Conservation (phyloP, 1,140 invertebrate species). For the Triops cancriformis region DNA sequence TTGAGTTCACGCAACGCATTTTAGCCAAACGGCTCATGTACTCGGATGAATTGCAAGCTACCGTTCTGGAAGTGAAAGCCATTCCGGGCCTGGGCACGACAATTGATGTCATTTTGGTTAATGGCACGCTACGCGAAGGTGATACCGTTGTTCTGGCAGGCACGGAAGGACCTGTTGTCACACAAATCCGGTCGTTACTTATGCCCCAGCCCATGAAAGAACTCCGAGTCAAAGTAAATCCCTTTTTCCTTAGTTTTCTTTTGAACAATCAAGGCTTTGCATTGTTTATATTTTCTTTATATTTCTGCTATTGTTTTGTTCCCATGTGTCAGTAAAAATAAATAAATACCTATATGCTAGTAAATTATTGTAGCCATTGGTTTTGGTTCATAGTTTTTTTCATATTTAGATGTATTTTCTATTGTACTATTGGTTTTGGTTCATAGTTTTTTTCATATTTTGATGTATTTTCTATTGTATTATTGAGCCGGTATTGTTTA, state of each 20-base stretch:
- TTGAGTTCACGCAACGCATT: slow-evolving; percentile 82
- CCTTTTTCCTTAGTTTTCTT: slow-evolving; percentile 27
- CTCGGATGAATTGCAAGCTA: slow-evolving; percentile 81
- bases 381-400: too few species aligned
- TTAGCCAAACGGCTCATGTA: slow-evolving; percentile 84
- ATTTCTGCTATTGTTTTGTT: slow-evolving; percentile 14
- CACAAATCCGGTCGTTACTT: slow-evolving; percentile 90
- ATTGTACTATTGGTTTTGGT: too few species aligned
- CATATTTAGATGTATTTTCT: too few species aligned
- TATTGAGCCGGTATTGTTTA: too few species aligned
- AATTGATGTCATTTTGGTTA: slow-evolving; percentile 96
- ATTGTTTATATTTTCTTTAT: slow-evolving; percentile 20
- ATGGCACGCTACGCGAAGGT: slow-evolving; percentile 83
- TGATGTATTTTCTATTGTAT: too few species aligned
- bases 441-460: too few species aligned
- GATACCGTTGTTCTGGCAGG: slow-evolving; percentile 93
- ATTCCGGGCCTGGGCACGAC: slow-evolving; percentile 92
- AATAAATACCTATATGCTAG: too few species aligned
- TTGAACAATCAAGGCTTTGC: background rate
- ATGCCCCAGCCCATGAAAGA: slow-evolving; percentile 98
- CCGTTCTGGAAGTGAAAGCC: slow-evolving; percentile 98
- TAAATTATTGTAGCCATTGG: too few species aligned
- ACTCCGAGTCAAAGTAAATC: slow-evolving; percentile 81
- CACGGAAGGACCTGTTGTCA: slow-evolving; percentile 95
- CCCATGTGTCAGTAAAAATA: too few species aligned